Percentiles rank a stretch among this genome's conserved stretches.
Conservation (phyloP, 2,797 vertebrate genomes). For the Oreonectes daqikongensis region DNA sequence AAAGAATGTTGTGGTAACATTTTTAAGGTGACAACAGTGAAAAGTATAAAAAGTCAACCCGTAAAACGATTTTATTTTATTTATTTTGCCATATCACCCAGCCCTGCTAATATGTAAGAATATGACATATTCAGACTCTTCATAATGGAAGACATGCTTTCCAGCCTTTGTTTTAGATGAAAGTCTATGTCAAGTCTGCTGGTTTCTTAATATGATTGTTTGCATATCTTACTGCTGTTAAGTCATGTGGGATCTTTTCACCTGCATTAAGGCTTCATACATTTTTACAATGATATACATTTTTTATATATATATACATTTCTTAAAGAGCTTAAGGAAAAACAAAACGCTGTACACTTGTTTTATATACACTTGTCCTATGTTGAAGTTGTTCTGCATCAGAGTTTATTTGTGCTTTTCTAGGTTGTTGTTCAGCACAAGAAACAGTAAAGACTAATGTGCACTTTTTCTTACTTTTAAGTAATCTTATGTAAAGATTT, state of each 20-base stretch:
- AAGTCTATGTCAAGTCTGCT: too few species aligned
- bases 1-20: too few species aligned
- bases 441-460: neutral
- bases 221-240: neutral
- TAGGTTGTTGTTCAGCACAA: neutral
- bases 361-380: neutral
- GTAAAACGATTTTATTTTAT: too few species aligned
- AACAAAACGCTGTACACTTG: neutral
- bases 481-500: neutral
- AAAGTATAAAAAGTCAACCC: too few species aligned
- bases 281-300: slow-evolving; percentile 8
- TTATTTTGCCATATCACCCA: too few species aligned
- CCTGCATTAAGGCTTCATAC: neutral
- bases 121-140: too few species aligned
- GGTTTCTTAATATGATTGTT: too few species aligned
- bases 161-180: too few species aligned
- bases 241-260: neutral
- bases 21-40: too few species aligned
- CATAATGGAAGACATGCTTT: too few species aligned
- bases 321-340: neutral
- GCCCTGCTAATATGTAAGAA: too few species aligned
- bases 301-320: neutral
- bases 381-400: neutral
- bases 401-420: neutral
- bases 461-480: neutral